Evolutionary conservation across 92 coral and sea anemone species (phyloP).

Genomic region (Anthopleura xanthogrammica): DNA sequence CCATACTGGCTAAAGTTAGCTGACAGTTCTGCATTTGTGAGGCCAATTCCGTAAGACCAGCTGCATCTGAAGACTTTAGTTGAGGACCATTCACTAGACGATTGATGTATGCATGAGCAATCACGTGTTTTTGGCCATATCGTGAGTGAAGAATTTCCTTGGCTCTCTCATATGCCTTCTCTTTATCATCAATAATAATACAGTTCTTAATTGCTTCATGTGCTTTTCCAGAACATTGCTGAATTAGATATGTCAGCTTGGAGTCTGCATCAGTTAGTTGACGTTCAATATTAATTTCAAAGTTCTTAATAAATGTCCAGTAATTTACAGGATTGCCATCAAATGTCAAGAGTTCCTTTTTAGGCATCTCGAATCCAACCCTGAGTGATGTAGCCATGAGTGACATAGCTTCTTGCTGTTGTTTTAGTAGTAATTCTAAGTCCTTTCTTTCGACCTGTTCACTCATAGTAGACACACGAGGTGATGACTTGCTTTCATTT

Average conservation of each 20-base stretch:
- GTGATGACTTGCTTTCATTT: too few species aligned
- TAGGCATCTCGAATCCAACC: conserved; percentile 6
- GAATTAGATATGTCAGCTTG: conserved; percentile 38
- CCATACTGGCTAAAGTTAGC: conserved; percentile 29
- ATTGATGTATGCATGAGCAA: conserved; percentile 27
- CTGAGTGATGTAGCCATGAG: conserved; percentile 2
- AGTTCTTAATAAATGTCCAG: conserved; percentile 38
- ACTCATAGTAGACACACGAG: too few species aligned
- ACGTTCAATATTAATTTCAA: conserved; percentile 36
- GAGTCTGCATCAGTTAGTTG: conserved; percentile 24
- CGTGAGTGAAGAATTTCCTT: conserved; percentile 30
- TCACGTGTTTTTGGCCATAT: conserved; percentile 32
- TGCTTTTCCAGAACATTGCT: conserved; percentile 38
- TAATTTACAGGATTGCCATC: conserved; percentile 35
- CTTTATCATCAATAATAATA: conserved; percentile 24
- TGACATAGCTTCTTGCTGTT: conserved; percentile 8
- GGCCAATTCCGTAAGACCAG: conserved; percentile 29
- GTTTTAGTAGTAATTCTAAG: neutral
- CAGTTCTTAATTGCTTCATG: conserved; percentile 33
- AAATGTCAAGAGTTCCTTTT: conserved; percentile 2
- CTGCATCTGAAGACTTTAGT: conserved; percentile 11
- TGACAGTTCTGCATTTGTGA: conserved; percentile 42
- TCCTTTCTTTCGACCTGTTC: neutral
- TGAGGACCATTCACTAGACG: conserved; percentile 24
- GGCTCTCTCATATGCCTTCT: conserved; percentile 35